Percentiles rank a stretch among this genome's conserved stretches.
Conservation (phyloP, 2,797 vertebrate species). For the Cossypha polioptera region DNA sequence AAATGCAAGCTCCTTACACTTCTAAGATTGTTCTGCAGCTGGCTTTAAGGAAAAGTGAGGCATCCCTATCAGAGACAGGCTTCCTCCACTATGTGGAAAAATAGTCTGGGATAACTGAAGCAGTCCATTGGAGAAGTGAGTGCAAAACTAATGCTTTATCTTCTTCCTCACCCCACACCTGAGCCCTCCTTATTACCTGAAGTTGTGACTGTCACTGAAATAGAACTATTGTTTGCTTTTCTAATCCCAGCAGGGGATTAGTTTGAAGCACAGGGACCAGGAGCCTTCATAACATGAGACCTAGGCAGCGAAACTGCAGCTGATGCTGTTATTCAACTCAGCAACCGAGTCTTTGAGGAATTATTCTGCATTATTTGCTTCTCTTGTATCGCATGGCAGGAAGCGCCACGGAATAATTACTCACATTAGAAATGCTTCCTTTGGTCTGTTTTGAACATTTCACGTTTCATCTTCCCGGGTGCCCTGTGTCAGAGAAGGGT, state of each 20-base stretch:
- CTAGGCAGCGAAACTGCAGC: slow-evolving; percentile 8
- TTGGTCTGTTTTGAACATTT: slow-evolving; percentile 6
- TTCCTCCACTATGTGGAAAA: neutral
- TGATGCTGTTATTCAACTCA: slow-evolving; percentile 62
- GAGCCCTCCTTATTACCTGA: neutral
- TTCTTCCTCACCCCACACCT: neutral
- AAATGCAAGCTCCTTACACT: neutral
- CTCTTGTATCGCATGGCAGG: slow-evolving; percentile 60
- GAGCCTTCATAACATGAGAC: neutral
- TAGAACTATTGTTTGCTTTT: slow-evolving; percentile 36
- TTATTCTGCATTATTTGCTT: slow-evolving; percentile 66
- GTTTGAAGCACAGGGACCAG: slow-evolving; percentile 12
- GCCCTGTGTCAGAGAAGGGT: neutral
- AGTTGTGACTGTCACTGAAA: neutral
- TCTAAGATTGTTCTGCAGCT: neutral
- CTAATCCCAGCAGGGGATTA: slow-evolving; percentile 31
- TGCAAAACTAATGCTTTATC: neutral
- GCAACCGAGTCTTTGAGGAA: slow-evolving; percentile 51
- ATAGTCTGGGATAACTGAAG: neutral
- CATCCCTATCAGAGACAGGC: neutral
- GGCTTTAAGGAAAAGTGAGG: neutral
- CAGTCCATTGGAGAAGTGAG: neutral
- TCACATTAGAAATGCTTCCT: slow-evolving; percentile 56
- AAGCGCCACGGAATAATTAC: slow-evolving; percentile 59
- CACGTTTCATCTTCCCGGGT: neutral